Percentiles rank a stretch among this genome's conserved stretches.
Conservation (phyloP, 2,797 vertebrate species). For the Staurois parvus region DNA sequence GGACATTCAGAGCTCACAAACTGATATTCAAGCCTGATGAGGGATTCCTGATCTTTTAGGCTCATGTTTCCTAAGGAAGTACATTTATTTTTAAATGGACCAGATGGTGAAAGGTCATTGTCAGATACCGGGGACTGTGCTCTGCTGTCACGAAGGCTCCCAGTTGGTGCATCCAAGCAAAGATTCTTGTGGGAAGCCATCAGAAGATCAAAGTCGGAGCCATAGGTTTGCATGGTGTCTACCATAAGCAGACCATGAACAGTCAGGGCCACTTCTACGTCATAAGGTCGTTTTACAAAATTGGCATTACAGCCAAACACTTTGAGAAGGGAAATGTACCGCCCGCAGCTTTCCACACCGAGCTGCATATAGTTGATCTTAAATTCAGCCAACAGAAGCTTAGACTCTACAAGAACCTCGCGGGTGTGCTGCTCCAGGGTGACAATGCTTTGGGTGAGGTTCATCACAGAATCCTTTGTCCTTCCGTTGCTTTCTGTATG, state of each 20-base stretch:
- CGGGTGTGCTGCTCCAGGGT: conserved; percentile 92
- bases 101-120: conserved; percentile 42
- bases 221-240: conserved; percentile 95
- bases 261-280: conserved; percentile 91
- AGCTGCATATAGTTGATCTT: conserved; percentile 97
- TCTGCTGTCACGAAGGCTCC: conserved; percentile 90
- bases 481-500: conserved; percentile 85
- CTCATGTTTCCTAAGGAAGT: conserved; percentile 65
- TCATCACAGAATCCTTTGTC: conserved; percentile 89
- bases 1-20: conserved; percentile 98
- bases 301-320: conserved; percentile 95
- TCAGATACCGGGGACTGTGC: conserved; percentile 84
- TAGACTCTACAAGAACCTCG: conserved; percentile 94
- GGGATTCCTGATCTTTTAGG: conserved; percentile 85
- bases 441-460: conserved; percentile 92
- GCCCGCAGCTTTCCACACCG: conserved; percentile 92
- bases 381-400: conserved; percentile 93
- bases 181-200: conserved; percentile 97
- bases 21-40: conserved; percentile 95
- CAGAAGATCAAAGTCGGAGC: conserved; percentile 95
- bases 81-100: conserved; percentile 66
- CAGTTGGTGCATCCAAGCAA: conserved; percentile 94
- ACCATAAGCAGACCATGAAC: conserved; percentile 95
- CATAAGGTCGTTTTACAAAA: conserved; percentile 96
- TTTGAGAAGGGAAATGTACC: conserved; percentile 96